These are phyloP conservation scores for Sarcophaga caerulescens DNA, from an alignment of 2,888 invertebrate genomes.

Conservation along the genomic window DNA sequence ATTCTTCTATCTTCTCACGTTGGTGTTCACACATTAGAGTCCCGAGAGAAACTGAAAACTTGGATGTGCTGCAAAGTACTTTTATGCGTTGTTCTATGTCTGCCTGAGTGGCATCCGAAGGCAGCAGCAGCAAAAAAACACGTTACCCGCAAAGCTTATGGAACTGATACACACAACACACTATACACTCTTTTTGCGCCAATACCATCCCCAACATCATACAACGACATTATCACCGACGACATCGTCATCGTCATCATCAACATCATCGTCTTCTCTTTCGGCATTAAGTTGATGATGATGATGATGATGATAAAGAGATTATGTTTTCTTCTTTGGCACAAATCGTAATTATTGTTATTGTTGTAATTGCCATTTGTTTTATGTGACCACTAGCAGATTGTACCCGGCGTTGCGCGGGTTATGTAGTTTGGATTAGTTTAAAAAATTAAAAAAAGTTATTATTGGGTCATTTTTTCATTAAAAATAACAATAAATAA, in stretches of 20 bases:
- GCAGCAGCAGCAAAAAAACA: constrained; percentile 50
- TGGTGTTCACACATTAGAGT: constrained; percentile 77
- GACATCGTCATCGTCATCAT: not conserved
- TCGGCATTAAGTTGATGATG: not conserved
- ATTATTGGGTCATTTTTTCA: too few species aligned
- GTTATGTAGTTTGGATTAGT: too few species aligned
- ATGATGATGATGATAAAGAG: not conserved
- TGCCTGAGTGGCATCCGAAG: constrained; percentile 18
- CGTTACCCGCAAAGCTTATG: constrained; percentile 61
- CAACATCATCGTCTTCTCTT: not conserved
- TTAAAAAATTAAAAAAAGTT: too few species aligned
- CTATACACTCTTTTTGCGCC: constrained; percentile 34
- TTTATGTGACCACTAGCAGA: not conserved
- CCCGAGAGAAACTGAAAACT: constrained; percentile 80
- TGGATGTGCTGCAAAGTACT: constrained; percentile 77
- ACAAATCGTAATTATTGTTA: not conserved
- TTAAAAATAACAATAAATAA: too few species aligned
- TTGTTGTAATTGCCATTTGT: not conserved
- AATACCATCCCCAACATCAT: constrained; percentile 30
- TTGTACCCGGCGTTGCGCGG: too few species aligned
- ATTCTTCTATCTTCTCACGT: constrained; percentile 42
- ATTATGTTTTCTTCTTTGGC: constrained; percentile 1
- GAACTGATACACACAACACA: constrained; percentile 31
- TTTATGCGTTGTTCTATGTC: constrained; percentile 74
- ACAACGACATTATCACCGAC: not conserved